phyloP scores from a whole-genome alignment of 2,888 invertebrate genomes.

The Lasioglossum lativentre region DNA sequence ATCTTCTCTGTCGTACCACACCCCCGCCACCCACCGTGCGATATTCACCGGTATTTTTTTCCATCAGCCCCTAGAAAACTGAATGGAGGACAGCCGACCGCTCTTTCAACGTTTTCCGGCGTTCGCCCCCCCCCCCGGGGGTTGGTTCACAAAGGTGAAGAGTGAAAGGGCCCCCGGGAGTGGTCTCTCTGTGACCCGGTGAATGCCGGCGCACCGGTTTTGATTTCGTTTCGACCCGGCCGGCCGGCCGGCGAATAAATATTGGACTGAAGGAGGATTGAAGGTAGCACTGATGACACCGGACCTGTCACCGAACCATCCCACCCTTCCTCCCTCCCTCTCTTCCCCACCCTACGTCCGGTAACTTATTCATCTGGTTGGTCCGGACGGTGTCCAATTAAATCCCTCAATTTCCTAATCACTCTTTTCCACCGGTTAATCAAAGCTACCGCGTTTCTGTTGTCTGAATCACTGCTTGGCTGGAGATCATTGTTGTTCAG shows the following conservation, averaged over 20 bases:
- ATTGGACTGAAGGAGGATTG: not conserved
- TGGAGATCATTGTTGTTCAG: not conserved
- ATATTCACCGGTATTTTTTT: constrained; percentile 23
- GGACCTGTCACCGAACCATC: not conserved
- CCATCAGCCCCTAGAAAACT: not conserved
- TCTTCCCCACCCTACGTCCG: not conserved
- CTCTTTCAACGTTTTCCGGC: constrained; percentile 20
- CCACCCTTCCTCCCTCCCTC: no score
- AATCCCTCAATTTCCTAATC: not conserved
- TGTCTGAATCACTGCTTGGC: not conserved
- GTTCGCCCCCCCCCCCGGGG: not conserved
- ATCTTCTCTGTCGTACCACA: not conserved
- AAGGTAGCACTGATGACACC: constrained; percentile 10
- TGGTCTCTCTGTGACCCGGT: constrained; percentile 2
- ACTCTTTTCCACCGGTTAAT: not conserved
- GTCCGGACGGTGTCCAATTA: not conserved
- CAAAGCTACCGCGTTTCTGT: not conserved
- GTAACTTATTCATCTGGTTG: not conserved
- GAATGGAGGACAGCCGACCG: constrained; percentile 1
- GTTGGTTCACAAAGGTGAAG: constrained; percentile 14
- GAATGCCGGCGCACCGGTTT: not conserved
- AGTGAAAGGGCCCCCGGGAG: constrained; percentile 1
- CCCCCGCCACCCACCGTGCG: not conserved
- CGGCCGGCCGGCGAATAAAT: not conserved
- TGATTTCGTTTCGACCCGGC: constrained; percentile 17